phyloP scores from a whole-genome alignment of 2,113 vertebrate species.

The Camarhynchus parvulus region DNA sequence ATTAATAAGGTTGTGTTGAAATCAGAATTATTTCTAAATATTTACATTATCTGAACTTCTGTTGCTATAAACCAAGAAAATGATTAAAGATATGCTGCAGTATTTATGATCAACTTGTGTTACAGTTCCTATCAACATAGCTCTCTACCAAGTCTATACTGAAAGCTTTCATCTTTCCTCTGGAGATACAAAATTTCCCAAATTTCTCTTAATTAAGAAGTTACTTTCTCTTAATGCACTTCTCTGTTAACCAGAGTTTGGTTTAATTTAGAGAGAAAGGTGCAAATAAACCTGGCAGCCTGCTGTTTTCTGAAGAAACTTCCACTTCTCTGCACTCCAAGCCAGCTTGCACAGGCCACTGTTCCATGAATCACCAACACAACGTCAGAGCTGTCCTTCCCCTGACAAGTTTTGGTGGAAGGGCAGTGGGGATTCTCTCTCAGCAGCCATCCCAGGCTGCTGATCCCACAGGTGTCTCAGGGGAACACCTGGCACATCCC shows the following conservation, averaged over 20 bases:
- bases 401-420: background rate
- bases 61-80: background rate
- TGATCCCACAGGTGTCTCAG: background rate
- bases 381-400: background rate
- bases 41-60: background rate
- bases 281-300: background rate
- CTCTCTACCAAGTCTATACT: background rate
- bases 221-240: background rate
- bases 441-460: background rate
- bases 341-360: background rate
- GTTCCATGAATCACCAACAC: rapidly evolving
- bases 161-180: background rate
- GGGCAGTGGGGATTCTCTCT: background rate
- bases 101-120: background rate
- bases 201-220: background rate
- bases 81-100: background rate
- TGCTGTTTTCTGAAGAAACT: background rate
- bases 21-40: background rate
- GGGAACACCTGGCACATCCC: background rate
- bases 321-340: background rate
- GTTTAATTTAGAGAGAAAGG: background rate
- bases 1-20: background rate
- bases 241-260: background rate
- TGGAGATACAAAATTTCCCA: background rate
- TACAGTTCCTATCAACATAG: background rate